Percentiles rank a stretch among this genome's conserved stretches.
Evolutionary conservation across 2,113 vertebrate genomes (phyloP).

Genomic region (Gymnarchus niloticus): DNA sequence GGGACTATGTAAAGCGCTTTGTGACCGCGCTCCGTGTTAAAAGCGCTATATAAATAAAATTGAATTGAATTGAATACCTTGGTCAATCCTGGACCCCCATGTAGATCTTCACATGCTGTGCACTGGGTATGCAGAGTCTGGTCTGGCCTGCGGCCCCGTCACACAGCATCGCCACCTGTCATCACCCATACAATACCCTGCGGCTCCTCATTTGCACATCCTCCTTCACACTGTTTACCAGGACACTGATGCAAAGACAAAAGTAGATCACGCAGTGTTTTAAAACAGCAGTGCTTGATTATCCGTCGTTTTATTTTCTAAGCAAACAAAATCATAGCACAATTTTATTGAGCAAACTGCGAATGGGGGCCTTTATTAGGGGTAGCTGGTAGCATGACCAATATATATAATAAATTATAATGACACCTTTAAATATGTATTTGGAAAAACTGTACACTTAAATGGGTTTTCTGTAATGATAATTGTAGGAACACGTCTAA

Average conservation of each 20-base stretch:
- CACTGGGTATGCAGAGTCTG: neutral
- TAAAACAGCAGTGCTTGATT: neutral
- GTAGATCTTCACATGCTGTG: neutral
- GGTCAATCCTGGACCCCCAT: neutral
- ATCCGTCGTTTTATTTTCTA: neutral
- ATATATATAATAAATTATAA: neutral
- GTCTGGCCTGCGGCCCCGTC: conserved; percentile 8
- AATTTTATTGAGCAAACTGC: neutral
- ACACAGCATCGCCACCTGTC: neutral
- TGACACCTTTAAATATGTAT: neutral
- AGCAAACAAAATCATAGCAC: neutral
- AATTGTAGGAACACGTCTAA: no score
- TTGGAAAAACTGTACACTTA: neutral
- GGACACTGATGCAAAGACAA: neutral
- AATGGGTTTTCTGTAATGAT: no score
- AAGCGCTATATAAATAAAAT: no score
- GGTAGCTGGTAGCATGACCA: neutral
- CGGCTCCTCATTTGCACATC: neutral
- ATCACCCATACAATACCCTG: neutral
- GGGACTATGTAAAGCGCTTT: no score
- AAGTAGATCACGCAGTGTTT: neutral
- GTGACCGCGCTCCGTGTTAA: no score
- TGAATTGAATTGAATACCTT: neutral
- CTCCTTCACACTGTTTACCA: neutral
- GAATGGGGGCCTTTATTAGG: neutral